A percentile compares a stretch with the other conserved stretches of the same genome.
These are phyloP conservation scores for Brachylomia viminalis DNA, from an alignment of 2,888 invertebrate species.

Conservation along the genomic window DNA sequence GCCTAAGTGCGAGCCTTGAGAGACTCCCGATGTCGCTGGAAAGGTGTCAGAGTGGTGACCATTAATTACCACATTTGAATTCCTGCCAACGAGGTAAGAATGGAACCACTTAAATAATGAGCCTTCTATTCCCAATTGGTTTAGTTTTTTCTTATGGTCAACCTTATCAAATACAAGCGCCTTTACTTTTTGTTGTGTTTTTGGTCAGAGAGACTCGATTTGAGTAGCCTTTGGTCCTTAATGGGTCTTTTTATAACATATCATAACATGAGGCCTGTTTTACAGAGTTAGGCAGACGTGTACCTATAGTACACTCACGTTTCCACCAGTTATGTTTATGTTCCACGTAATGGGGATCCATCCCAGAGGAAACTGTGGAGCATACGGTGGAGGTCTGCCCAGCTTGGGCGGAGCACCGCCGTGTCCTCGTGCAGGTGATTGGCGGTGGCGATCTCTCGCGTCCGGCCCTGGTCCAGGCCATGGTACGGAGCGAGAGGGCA, in stretches of 20 bases:
- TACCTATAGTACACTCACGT: too few species aligned
- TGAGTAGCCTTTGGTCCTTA: not conserved
- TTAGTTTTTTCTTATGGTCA: not conserved
- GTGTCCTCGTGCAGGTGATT: too few species aligned
- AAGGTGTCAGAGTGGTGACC: not conserved
- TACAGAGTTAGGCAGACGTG: too few species aligned
- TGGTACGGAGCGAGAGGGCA: too few species aligned
- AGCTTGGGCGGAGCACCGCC: too few species aligned
- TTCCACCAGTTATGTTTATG: not conserved
- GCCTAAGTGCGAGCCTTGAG: not conserved
- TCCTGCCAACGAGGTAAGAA: not conserved
- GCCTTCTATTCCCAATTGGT: not conserved
- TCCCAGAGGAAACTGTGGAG: too few species aligned
- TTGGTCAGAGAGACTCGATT: not conserved
- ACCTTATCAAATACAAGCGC: constrained; percentile 17
- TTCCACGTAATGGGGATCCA: too few species aligned
- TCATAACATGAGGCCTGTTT: not conserved
- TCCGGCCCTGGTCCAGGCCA: too few species aligned
- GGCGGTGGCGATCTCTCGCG: too few species aligned
- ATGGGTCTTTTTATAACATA: too few species aligned
- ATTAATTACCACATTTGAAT: too few species aligned
- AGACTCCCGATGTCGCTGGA: not conserved
- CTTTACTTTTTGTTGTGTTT: not conserved
- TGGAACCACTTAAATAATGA: not conserved
- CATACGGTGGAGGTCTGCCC: too few species aligned